Evolutionary conservation across 2,888 invertebrate species (phyloP).

Genomic region (Caenorhabditis virilis): DNA sequence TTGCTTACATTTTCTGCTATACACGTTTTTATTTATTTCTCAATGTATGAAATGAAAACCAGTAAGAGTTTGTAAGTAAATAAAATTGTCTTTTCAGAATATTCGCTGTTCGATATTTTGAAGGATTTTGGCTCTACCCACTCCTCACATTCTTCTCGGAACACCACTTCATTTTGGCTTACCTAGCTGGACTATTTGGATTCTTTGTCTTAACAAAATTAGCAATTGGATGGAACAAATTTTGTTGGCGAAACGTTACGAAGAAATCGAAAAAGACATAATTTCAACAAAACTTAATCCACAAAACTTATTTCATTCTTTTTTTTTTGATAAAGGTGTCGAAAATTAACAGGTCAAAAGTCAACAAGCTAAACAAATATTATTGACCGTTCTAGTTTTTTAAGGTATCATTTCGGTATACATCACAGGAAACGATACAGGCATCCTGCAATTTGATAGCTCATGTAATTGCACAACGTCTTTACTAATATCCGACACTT

Average conservation of each 20-base stretch:
- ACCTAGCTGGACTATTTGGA: conserved; percentile 71
- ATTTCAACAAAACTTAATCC: too few relatives aligned
- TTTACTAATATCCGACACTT: conserved; percentile 21
- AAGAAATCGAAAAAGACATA: too few relatives aligned
- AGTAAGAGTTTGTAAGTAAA: neutral
- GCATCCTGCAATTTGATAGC: neutral
- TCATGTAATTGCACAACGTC: conserved; percentile 27
- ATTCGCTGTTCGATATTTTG: conserved; percentile 65
- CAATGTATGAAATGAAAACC: conserved; percentile 46
- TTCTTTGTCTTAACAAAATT: conserved; percentile 77
- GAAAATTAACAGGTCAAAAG: too few relatives aligned
- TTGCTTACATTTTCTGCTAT: conserved; percentile 32
- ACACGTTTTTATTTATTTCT: conserved; percentile 53
- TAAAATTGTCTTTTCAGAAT: conserved; percentile 47
- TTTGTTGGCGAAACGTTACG: too few relatives aligned
- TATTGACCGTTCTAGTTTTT: conserved; percentile 10
- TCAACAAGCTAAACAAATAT: conserved; percentile 15
- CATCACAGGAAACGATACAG: conserved; percentile 4
- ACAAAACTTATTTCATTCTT: too few relatives aligned
- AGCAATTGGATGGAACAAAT: too few relatives aligned
- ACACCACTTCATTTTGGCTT: conserved; percentile 79
- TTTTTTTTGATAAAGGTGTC: too few relatives aligned
- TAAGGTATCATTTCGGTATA: conserved; percentile 4
- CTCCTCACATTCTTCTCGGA: conserved; percentile 80
- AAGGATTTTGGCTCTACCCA: conserved; percentile 88